A percentile compares a stretch with the other conserved stretches of the same genome.
Conservation (phyloP, 2,797 vertebrate genomes). For the Bufotes viridis region DNA sequence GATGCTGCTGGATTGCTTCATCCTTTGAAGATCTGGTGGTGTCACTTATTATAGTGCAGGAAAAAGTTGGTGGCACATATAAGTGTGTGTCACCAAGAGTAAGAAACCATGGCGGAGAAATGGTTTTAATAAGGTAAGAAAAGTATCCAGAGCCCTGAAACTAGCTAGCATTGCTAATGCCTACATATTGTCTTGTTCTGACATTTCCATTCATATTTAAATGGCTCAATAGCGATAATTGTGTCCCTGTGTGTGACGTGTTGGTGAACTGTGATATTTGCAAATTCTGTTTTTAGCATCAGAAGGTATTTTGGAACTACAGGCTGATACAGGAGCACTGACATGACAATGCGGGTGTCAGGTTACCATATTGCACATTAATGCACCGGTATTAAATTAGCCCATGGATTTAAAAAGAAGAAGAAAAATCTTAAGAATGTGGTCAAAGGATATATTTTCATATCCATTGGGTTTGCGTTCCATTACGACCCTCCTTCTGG, state of each 20-base stretch:
- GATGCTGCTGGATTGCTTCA: no score
- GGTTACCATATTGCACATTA: neutral
- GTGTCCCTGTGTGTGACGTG: neutral
- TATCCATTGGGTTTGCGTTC: neutral
- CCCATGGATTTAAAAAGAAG: neutral
- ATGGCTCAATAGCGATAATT: conserved; percentile 16
- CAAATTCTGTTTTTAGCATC: conserved; percentile 11
- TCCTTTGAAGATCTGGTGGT: no score
- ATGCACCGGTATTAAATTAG: neutral
- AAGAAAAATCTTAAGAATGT: neutral
- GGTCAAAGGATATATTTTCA: neutral
- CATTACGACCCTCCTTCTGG: neutral
- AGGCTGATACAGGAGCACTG: neutral
- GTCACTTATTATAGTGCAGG: no score
- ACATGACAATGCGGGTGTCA: neutral
- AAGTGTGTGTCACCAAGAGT: no score
- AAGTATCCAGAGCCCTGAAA: neutral
- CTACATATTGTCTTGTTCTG: conserved; percentile 4
- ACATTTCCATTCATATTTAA: conserved; percentile 24
- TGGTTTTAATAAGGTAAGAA: neutral
- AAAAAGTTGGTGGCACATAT: no score
- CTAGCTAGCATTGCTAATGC: neutral
- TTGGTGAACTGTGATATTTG: conserved; percentile 24
- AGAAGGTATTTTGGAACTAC: neutral
- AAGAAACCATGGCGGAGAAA: no score